These are phyloP conservation scores for Thaleichthys pacificus DNA, from an alignment of 2,797 vertebrate species.

Conservation along the genomic window DNA sequence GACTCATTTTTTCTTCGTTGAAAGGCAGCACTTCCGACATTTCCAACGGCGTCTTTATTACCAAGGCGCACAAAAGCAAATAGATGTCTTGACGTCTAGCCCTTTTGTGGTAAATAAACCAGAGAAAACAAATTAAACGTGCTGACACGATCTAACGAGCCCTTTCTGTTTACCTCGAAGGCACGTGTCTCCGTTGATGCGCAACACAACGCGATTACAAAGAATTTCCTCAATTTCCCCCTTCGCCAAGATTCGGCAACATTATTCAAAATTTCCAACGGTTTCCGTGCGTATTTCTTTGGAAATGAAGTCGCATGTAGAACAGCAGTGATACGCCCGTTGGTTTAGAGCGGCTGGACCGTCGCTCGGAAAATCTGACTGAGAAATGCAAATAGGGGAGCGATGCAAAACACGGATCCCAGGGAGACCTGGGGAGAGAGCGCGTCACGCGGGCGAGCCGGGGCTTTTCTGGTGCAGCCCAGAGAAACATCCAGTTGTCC, in stretches of 20 bases:
- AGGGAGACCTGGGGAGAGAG: constrained; percentile 60
- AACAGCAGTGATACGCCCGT: constrained; percentile 52
- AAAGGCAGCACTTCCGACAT: constrained; percentile 96
- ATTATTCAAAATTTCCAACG: constrained; percentile 57
- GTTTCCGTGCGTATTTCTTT: constrained; percentile 49
- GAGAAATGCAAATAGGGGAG: constrained; percentile 75
- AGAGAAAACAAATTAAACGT: constrained; percentile 38
- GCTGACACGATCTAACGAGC: constrained; percentile 53
- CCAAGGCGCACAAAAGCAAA: constrained; percentile 66
- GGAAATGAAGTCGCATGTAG: constrained; percentile 58
- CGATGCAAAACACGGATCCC: constrained; percentile 77
- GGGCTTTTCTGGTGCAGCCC: constrained; percentile 55
- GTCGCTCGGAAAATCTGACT: constrained; percentile 72
- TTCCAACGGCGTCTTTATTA: constrained; percentile 73
- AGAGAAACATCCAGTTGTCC: constrained; percentile 46
- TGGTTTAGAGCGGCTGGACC: constrained; percentile 60
- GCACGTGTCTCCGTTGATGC: constrained; percentile 68
- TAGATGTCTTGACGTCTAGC: constrained; percentile 48
- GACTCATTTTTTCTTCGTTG: constrained; percentile 91
- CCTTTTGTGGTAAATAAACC: constrained; percentile 39
- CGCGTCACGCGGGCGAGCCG: constrained; percentile 49
- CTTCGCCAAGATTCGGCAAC: constrained; percentile 55
- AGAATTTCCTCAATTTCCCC: constrained; percentile 60
- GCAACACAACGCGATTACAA: constrained; percentile 46
- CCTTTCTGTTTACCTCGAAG: constrained; percentile 67